Base-by-base conservation (phyloP, 2,113 vertebrate genomes). In the Synchiropus splendidus region DNA sequence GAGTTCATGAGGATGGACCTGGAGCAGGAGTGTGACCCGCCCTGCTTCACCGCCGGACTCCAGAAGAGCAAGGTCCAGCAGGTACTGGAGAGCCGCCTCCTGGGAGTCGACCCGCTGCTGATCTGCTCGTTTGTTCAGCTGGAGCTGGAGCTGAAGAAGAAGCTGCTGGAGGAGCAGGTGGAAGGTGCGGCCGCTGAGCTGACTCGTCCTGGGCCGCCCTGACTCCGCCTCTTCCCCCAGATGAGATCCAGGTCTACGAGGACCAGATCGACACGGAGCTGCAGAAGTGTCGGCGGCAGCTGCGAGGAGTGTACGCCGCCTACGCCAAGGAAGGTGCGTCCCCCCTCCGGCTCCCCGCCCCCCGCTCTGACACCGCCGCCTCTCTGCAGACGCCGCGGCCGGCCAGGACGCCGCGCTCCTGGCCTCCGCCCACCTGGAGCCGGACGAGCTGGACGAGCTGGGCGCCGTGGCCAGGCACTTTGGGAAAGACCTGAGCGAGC, bases 1-100 rank as follows among this genome's bases (percentile, higher is more conserved):
- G 92, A 99, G 70, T 99, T 98, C 65, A 93, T 98, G 92, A 93
- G 62, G 68, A 75, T 88, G 6, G 95, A 99, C 49, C 70, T 98
- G 78, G 91, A 96, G 43, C 81, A 87, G 35, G 95, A 98, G 64
- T 97, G 94, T 1, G 92, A 98, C 70, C 95, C 95, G 3, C 95
- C 95, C 1, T 97, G 90, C 0, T 99, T 88, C 54, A 92, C 85
- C 0, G 87, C 85, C 0, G 95, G 95, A 9, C 86, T 90, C 69
- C 83, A 58, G 59, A 96, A 91, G 72, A 18, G 87, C 5, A 89
- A 86, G 32, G 37, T 77, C 46, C 81, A 89, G 41, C 83, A 95
- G 90, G 94, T 94, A 33, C 34, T 6, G 8, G n/a, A n/a, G n/a
- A n/a, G 1, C 6, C 35, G 2, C 15, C 2, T 36, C 35, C n/a